Evolutionary conservation across 1,140 invertebrate genomes (phyloP).

Genomic region (Bactericera cockerelli): DNA sequence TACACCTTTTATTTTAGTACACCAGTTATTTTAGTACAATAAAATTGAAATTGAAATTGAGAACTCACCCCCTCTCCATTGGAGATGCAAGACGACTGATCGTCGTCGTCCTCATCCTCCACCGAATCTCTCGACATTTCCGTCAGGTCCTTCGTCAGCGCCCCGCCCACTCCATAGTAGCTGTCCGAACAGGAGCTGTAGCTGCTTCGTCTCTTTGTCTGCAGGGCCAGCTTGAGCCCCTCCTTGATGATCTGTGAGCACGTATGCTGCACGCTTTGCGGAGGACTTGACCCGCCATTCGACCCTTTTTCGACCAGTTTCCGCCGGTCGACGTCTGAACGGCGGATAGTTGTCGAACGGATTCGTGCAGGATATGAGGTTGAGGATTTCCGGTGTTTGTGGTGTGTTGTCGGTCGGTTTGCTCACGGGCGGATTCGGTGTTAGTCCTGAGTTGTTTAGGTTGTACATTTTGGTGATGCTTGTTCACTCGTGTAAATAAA

Average conservation of each 20-base stretch:
- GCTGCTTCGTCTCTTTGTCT: constrained; percentile 56
- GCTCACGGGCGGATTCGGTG: too few relatives aligned
- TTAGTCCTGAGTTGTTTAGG: too few relatives aligned
- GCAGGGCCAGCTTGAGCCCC: constrained; percentile 70
- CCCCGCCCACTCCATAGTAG: not conserved
- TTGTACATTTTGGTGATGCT: too few relatives aligned
- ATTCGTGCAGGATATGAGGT: constrained; percentile 77
- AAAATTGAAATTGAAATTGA: too few relatives aligned
- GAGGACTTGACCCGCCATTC: constrained; percentile 25
- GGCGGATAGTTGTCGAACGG: constrained; percentile 45
- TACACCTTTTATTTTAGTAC: too few relatives aligned
- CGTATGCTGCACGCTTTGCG: constrained; percentile 58
- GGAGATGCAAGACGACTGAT: constrained; percentile 12
- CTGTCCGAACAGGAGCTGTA: not conserved
- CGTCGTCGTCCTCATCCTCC: constrained; percentile 13
- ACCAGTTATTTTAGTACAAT: too few relatives aligned
- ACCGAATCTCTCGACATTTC: not conserved
- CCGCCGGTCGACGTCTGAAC: constrained; percentile 11
- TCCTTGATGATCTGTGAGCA: constrained; percentile 84
- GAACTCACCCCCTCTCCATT: constrained; percentile 18
- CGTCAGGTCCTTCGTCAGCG: too few relatives aligned
- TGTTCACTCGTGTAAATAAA: too few relatives aligned
- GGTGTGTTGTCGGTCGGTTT: constrained; percentile 35
- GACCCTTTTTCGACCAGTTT: constrained; percentile 14
- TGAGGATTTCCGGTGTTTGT: constrained; percentile 74